Evolutionary conservation across 2,797 vertebrate species (phyloP).

Genomic region (Sebastes hubbsi): DNA sequence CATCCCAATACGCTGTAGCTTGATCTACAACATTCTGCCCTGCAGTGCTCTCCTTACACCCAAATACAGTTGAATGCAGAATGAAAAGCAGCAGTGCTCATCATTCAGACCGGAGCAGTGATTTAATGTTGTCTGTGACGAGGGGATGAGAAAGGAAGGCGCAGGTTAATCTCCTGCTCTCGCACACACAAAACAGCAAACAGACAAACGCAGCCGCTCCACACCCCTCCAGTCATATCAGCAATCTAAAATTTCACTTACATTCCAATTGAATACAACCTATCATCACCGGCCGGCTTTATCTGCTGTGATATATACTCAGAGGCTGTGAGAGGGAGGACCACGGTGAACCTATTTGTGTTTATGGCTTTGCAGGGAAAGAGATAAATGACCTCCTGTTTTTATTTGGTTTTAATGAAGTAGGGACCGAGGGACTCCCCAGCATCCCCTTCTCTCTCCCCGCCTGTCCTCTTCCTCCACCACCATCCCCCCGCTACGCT

Average conservation of each 20-base stretch:
- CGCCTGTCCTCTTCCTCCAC: constrained; percentile 57
- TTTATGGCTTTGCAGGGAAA: constrained; percentile 82
- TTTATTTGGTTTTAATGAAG: constrained; percentile 89
- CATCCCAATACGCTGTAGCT: neutral
- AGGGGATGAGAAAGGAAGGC: constrained; percentile 47
- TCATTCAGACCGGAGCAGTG: constrained; percentile 55
- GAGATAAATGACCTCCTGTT: constrained; percentile 85
- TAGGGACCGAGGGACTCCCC: constrained; percentile 83
- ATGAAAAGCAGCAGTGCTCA: constrained; percentile 42
- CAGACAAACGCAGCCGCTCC: constrained; percentile 26
- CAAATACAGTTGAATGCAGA: constrained; percentile 32
- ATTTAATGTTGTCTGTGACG: constrained; percentile 53
- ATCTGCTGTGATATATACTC: constrained; percentile 81
- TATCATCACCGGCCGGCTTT: constrained; percentile 73
- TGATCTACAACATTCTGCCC: neutral
- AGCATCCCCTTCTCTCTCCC: constrained; percentile 63
- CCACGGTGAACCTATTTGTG: constrained; percentile 79
- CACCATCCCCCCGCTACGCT: constrained; percentile 29
- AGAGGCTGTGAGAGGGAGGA: constrained; percentile 48
- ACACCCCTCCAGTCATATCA: constrained; percentile 73
- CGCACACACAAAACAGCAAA: constrained; percentile 28
- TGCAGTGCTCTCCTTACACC: neutral
- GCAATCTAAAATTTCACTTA: constrained; percentile 77
- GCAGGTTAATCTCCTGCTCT: constrained; percentile 49
- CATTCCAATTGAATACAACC: constrained; percentile 78